These are phyloP conservation scores for Manduca sexta DNA, from an alignment of 1,140 invertebrate species.

Conservation along the genomic window DNA sequence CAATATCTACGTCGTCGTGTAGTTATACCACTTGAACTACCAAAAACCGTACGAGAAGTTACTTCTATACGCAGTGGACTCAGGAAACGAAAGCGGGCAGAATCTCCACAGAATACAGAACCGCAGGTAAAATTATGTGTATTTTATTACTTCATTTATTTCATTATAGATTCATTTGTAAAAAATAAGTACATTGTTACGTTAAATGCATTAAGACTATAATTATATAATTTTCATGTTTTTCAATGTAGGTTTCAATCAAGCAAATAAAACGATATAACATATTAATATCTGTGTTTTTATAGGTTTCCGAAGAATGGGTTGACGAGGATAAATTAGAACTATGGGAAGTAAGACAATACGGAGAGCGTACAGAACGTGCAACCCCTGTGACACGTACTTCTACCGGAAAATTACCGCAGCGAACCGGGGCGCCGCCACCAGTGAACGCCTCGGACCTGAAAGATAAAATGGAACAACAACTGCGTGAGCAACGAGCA, in stretches of 20 bases:
- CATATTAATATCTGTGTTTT: too few relatives aligned
- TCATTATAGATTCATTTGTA: too few relatives aligned
- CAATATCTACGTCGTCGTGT: conserved; percentile 95
- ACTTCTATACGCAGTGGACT: conserved; percentile 95
- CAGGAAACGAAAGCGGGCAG: conserved; percentile 91
- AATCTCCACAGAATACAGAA: conserved; percentile 91
- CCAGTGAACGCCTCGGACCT: conserved; percentile 84
- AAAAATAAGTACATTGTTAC: too few relatives aligned
- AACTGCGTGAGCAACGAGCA: conserved; percentile 87
- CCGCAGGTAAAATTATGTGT: conserved; percentile 85
- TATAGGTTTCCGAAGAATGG: conserved; percentile 90
- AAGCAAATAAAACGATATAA: too few relatives aligned
- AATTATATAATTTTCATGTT: too few relatives aligned
- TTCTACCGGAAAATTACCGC: conserved; percentile 81
- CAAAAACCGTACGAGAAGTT: conserved; percentile 93
- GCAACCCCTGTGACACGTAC: conserved; percentile 81
- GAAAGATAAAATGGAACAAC: conserved; percentile 93
- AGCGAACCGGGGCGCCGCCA: conserved; percentile 62
- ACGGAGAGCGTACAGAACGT: conserved; percentile 87
- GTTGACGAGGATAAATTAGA: conserved; percentile 96
- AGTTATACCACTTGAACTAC: conserved; percentile 94
- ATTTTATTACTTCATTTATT: too few relatives aligned
- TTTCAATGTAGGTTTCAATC: too few relatives aligned
- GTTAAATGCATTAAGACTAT: too few relatives aligned
- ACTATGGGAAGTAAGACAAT: conserved; percentile 97